Conservation (phyloP, 1,140 invertebrate genomes). For the Drepana arcuata region DNA sequence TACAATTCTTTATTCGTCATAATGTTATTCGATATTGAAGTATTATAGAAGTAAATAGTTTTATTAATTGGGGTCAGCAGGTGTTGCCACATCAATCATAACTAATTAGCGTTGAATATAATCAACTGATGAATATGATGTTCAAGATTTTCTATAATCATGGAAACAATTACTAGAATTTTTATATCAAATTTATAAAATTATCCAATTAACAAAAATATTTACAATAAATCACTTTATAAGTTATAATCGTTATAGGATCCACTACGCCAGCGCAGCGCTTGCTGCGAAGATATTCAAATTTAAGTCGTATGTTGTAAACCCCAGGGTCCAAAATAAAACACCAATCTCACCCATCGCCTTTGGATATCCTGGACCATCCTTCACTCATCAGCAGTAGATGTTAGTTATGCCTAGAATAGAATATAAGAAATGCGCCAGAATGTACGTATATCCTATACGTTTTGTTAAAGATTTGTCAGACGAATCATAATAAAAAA, state of each 20-base stretch:
- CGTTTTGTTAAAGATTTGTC: no score
- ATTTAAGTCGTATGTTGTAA: constrained; percentile 25
- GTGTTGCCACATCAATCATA: not conserved
- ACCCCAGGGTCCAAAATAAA: constrained; percentile 65
- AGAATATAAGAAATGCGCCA: constrained; percentile 4
- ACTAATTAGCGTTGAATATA: constrained; percentile 1
- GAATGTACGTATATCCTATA: no score
- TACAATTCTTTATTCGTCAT: constrained; percentile 23
- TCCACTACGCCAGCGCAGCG: no score
- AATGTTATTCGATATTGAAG: constrained; percentile 19
- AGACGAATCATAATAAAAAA: no score
- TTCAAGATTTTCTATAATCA: not conserved
- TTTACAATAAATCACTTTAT: no score
- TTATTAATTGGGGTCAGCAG: not conserved
- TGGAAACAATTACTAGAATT: not conserved
- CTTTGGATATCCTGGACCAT: constrained; percentile 62
- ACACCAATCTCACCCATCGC: constrained; percentile 53
- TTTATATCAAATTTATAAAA: no score
- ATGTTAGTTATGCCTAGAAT: constrained; percentile 16
- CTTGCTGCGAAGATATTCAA: no score
- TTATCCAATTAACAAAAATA: no score
- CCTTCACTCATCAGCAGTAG: constrained; percentile 39
- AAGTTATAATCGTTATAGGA: no score
- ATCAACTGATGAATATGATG: not conserved
- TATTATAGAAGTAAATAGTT: constrained; percentile 3